Base-by-base conservation (phyloP, 2,797 vertebrate species). In the Serranus cabrilla region DNA sequence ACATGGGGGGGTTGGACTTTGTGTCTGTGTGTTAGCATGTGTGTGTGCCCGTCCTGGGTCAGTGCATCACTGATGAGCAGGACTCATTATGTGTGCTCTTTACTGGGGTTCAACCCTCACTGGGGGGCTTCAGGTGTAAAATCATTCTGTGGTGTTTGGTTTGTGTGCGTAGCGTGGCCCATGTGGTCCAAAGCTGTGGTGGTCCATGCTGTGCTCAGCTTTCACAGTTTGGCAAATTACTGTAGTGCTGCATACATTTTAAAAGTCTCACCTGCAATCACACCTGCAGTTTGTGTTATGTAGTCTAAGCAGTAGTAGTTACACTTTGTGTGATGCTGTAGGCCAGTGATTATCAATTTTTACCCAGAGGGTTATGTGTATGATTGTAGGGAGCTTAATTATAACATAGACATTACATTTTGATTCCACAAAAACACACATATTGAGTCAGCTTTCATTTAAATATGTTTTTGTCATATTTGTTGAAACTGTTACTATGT, bases 11-110 rank as follows among this genome's bases (percentile, higher is more conserved):
- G 74, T 13, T 9, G 14, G 45, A 39, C 43, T 70, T 62, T 74
- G 65, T 67, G 74, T 76, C 11, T 54, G 51, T 56, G 12, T 52
- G 42, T 34, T 37, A 17, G 43, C 17, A 45, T 21, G 59, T 68
- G 61, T 66, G 23, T 54, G 2, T 66, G 69, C 10, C 60, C n/a
- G 79, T 91, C 73, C 55, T 55, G 88, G 90, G 87, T 91, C 91
- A 90, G 71, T 74, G 81, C 84, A 20, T 71, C 73, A 13, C 84
- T 87, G 79, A 92, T 87, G 83, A 91, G 74, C 82, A 68, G 78
- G 50, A 66, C 71, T 92, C 86, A 84, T 91, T 86, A 86, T 74
- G 71, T 84, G 86, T 5, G 54, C 81, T 56, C 74, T 71, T 76
- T 74, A 52, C 56, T 39, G 62, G 45, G 74, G 68, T 71, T 83